A percentile compares a stretch with the other conserved stretches of the same genome.
These are phyloP conservation scores for Bovichtus variegatus DNA, from an alignment of 2,797 vertebrate genomes.

Conservation along the genomic window DNA sequence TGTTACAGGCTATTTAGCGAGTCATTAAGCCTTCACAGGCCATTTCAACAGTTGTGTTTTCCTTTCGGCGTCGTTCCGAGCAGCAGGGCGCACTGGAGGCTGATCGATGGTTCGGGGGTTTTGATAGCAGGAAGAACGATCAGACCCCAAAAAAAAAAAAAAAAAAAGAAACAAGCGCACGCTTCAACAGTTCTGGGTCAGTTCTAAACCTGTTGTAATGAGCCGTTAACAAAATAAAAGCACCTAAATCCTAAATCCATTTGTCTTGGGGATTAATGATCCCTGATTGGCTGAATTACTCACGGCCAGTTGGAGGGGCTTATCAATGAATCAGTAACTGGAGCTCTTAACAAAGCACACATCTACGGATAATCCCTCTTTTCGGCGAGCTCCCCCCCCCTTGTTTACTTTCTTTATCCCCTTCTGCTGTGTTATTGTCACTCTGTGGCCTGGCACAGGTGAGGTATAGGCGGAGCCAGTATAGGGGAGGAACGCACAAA, in stretches of 20 bases:
- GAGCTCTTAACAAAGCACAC: constrained; percentile 76
- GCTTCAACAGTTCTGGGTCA: constrained; percentile 42
- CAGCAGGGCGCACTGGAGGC: constrained; percentile 45
- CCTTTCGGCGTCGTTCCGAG: constrained; percentile 19
- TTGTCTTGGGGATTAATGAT: constrained; percentile 77
- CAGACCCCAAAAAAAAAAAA: too few relatives aligned
- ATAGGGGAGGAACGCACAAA: background rate
- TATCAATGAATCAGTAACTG: constrained; percentile 79
- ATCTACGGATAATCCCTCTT: constrained; percentile 77
- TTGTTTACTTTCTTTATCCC: constrained; percentile 75
- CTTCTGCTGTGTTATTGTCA: constrained; percentile 62
- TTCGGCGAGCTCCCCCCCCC: constrained; percentile 57
- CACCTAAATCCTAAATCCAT: constrained; percentile 67
- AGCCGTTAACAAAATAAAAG: constrained; percentile 64
- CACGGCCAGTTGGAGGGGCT: constrained; percentile 70
- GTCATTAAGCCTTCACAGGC: constrained; percentile 64
- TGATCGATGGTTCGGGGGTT: constrained; percentile 12
- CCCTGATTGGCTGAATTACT: constrained; percentile 79
- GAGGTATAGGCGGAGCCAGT: constrained; percentile 14
- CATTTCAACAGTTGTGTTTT: constrained; percentile 62
- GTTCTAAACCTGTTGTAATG: constrained; percentile 61
- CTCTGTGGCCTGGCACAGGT: constrained; percentile 55
- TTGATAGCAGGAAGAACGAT: constrained; percentile 42
- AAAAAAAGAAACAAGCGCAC: background rate
- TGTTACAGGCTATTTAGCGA: constrained; percentile 62